Percentiles rank a stretch among this genome's conserved stretches.
phyloP scores from a whole-genome alignment of 2,797 vertebrate species.

The Falco naumanni region DNA sequence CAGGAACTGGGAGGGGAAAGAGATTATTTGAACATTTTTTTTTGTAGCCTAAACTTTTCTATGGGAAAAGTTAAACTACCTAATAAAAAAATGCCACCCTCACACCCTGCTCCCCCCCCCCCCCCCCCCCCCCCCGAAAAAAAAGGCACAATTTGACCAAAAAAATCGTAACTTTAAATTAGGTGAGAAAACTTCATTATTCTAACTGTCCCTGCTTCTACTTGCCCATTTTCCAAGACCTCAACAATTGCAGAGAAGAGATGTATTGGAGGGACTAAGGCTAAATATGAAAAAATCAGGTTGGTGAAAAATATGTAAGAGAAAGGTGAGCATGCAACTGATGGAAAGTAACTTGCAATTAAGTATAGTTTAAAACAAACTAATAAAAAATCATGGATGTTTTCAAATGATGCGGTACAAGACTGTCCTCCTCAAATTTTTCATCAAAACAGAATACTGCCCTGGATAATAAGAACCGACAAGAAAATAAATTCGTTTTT shows the following conservation, averaged over 20 bases:
- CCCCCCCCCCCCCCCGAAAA: too few species aligned
- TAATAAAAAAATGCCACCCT: not conserved
- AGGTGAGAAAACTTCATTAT: not conserved
- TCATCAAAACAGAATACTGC: not conserved
- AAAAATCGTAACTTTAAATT: not conserved
- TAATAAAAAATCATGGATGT: not conserved
- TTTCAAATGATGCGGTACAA: not conserved
- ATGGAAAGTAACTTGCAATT: not conserved
- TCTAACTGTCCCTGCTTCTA: not conserved
- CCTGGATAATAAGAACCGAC: not conserved
- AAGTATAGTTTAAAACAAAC: not conserved
- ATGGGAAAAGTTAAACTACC: not conserved
- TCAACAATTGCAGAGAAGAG: not conserved
- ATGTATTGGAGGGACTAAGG: not conserved
- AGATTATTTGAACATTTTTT: not conserved
- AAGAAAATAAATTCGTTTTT: not conserved
- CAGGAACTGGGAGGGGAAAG: fast-evolving
- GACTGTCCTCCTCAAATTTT: not conserved
- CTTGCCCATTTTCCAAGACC: not conserved
- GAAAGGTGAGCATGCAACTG: not conserved
- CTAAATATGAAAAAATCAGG: not conserved
- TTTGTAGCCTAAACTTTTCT: not conserved
- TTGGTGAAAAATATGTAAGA: not conserved
- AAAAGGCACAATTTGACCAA: not conserved
- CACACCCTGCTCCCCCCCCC: too few species aligned